Evolutionary conservation across 2,113 vertebrate species (phyloP), one percentile per base, ranked within the genome.

Genomic region (Pomatostomus ruficeps): DNA sequence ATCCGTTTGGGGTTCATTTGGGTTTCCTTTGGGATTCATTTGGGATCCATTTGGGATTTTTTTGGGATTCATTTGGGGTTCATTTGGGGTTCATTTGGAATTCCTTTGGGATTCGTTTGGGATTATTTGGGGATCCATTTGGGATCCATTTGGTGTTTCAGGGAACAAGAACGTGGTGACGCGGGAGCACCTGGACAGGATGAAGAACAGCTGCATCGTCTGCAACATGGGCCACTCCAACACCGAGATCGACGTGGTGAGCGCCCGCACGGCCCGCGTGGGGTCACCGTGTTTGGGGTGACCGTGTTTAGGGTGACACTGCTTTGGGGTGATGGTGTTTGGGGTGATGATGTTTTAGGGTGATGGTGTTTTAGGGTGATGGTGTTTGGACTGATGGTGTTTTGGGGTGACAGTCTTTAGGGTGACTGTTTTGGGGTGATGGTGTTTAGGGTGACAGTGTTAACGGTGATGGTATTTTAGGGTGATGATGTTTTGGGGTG

Each of bases 171-270:
- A 99, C 14, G 99, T 99, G 92, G 99, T 99, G 96, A 98, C 99
- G 93, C 97, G 99, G 96, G 99, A 99, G 28, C 98, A 99, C 71
- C 97, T 99, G 62, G 99, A 99, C 91, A 98, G 99, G 42, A 99
- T 99, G 99, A 99, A 99, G 98, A 99, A 99, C 80, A 98, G 99
- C 94, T 99, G 99, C 96, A 99, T 99, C 1, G 99, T 99, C 51
- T 99, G 99, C 97, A 99, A 99, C 98, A 99, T 99, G 99, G 99
- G 99, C 3, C 99, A 99, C 98, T 99, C 99, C 96, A 99, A 99
- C 98, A 99, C 99, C 0, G 99, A 99, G 97, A 99, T 99, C 18
- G 99, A 99, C 4, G 99, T 99, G 99, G 99, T 99, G 97, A 97
- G 98, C n/a, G 8, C n/a, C n/a, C n/a, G n/a, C n/a, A n/a, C n/a